phyloP scores from a whole-genome alignment of 2,888 invertebrate genomes.

The Euzetes globulus region DNA sequence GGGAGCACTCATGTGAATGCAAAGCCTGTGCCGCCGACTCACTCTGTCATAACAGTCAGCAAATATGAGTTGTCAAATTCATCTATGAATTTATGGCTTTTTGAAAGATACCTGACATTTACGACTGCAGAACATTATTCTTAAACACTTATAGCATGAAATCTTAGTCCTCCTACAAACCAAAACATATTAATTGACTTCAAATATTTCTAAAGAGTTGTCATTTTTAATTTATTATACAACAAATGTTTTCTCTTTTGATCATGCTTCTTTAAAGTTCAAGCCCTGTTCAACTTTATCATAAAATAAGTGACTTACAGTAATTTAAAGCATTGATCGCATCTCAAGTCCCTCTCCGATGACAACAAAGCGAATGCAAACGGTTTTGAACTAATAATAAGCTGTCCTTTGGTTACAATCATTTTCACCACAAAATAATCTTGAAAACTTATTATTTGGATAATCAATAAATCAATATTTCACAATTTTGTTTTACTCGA shows the following conservation, averaged over 20 bases:
- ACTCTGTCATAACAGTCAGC: neutral
- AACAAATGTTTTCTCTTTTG: too few relatives aligned
- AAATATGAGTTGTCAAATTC: neutral
- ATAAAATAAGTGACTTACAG: slow-evolving; percentile 23
- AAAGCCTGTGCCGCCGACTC: neutral
- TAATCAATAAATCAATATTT: neutral
- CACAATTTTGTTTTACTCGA: neutral
- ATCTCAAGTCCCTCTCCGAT: slow-evolving; percentile 12
- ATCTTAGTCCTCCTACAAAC: neutral
- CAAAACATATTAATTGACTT: neutral
- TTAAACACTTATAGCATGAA: slow-evolving; percentile 13
- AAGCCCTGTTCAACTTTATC: too few relatives aligned
- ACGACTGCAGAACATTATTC: slow-evolving; percentile 16
- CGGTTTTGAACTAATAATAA: slow-evolving; percentile 24
- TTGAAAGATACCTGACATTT: slow-evolving; percentile 22
- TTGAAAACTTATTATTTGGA: neutral
- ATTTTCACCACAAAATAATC: neutral
- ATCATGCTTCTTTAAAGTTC: too few relatives aligned
- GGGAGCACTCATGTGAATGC: slow-evolving; percentile 26
- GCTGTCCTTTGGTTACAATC: slow-evolving; percentile 11
- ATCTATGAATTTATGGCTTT: neutral
- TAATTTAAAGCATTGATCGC: slow-evolving; percentile 32
- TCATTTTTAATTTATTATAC: too few relatives aligned
- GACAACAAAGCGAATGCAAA: slow-evolving; percentile 30
- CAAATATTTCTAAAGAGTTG: too few relatives aligned